Base-by-base conservation (phyloP, 2,113 vertebrate species). In the Lampris megalopsis region DNA sequence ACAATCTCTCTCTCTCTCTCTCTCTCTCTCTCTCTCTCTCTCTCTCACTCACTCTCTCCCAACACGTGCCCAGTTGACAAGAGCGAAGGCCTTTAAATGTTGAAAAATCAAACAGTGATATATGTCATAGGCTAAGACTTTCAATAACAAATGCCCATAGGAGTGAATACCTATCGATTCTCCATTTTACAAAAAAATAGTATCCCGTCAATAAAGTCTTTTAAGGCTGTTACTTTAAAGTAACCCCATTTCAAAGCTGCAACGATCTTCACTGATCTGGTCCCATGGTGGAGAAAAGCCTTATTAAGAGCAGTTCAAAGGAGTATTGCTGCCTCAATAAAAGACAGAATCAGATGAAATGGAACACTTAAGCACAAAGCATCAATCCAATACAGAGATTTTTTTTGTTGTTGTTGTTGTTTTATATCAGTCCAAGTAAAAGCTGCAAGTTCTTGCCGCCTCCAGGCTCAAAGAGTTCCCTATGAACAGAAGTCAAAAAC, bases 1-100 rank as follows among this genome's bases (percentile, higher is more conserved):
- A 86, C 86, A 77, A 73, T 86, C 79, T 85, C 84, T 73, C 81
- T 71, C 80, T n/a, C 43, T 56, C 60, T 57, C 49, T 52, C 67
- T 65, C 70, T 63, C 52, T 71, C 54, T 60, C 38, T 49, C 60
- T 54, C 35, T 52, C 42, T 43, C 60, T 63, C 60, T 35, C 6
- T 40, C 68, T 6, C n/a, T n/a, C n/a, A n/a, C n/a, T n/a, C n/a
- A n/a, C 61, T 61, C 58, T 48, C 48, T 45, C 4, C 36, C 50
- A 24, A 35, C 53, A 47, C 54, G 73, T 63, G 68, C 63, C 54
- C 24, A 63, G 53, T 53, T 80, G 71, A 84, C 63, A 73, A 73
- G 77, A 36, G 49, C 52, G 73, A 71, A 75, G 35, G 38, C 73
- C 57, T 11, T 3, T 5, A 56, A 53, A 48, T 59, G 54, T 37